Base-by-base conservation (phyloP, 2,888 invertebrate species). In the Protophormia terraenovae region DNA sequence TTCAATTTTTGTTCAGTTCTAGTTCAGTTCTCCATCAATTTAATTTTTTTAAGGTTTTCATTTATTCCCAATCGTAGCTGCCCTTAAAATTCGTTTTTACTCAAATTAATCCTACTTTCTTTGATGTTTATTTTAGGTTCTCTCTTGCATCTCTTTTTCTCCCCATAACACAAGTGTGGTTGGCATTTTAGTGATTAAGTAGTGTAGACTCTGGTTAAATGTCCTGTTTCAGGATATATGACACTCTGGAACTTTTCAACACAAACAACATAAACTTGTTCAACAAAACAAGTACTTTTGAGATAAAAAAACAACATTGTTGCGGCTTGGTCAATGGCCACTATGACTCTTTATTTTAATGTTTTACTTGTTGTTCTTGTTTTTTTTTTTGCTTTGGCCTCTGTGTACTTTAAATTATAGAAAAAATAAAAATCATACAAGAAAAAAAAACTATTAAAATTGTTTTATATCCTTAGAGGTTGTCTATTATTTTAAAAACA, bases 101-200 rank as follows among this genome's bases (percentile, higher is more conserved):
- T n/a, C n/a, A n/a, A n/a, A n/a, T n/a, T n/a, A n/a, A n/a, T n/a
- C n/a, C n/a, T n/a, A n/a, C n/a, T n/a, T n/a, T n/a, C n/a, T n/a
- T n/a, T n/a, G n/a, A n/a, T n/a, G n/a, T n/a, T n/a, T 32, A n/a
- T 50, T 55, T 66, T 29, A 5, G 8, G 16, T 76, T 50, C 38
- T 77, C 45, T 62, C 38, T 81, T 77, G 27, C 38, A 35, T 32
- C 62, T 66, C 41, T 45, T 72, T 29, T 45, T 50, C 53, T 66
- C 58, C 38, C 41, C 47, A 78, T 22, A 78, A 67, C 86, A 87
- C 86, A 86, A 87, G 86, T 87, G 87, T 53, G 84, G 84, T 87
- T 86, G 86, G 82, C 87, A 87, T 81, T 77, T 60, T 71, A 69
- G 82, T 87, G 87, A 87, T 87, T 86, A 87, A 87, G 83, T 86